Base-by-base conservation (phyloP, 1,140 invertebrate species). In the Calliphora vicina region DNA sequence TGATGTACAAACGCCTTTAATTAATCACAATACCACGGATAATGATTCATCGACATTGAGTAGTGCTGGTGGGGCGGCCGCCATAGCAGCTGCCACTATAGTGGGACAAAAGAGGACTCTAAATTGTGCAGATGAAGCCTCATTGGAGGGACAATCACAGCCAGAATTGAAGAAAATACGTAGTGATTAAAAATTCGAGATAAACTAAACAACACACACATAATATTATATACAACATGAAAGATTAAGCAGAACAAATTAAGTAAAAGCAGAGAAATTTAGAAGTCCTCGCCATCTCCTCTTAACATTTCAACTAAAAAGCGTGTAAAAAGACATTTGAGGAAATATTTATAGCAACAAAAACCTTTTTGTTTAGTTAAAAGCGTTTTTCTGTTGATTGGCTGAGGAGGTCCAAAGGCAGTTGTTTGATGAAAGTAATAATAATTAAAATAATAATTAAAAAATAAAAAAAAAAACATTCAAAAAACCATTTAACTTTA, bases 101-200 rank as follows among this genome's bases (percentile, higher is more conserved):
- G 67, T 89, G 87, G 84, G 87, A 86, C 57, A 84, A 86, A 42
- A 88, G 84, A 42, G 84, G 85, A 78, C 86, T 85, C 27, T 89
- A 84, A 82, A 86, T 85, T 74, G 78, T 86, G 71, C 83, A 61
- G 25, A 35, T 61, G 80, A 84, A 78, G 20, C 67, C 27, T 42
- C 20, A 1, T 80, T 42, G 29, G 78, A 57, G 43, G 82, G 80
- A 8, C 15, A 29, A 25, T 67, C 80, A 67, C 74, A 83, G 35
- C 89, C 90, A 43, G 90, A 90, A 83, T 76, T 88, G 27, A 91
- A 91, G 84, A 91, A 91, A 84, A 84, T 90, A 83, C 87, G 90
- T 84, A 90, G 86, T 87, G 88, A 90, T 84, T 90, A 86, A 90
- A 67, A 12, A 78, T 29, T 43, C 42, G 42, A 50, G 23, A 72